These are phyloP conservation scores for Eueremaeus valkanovi DNA, from an alignment of 2,888 invertebrate genomes.

Conservation along the genomic window DNA sequence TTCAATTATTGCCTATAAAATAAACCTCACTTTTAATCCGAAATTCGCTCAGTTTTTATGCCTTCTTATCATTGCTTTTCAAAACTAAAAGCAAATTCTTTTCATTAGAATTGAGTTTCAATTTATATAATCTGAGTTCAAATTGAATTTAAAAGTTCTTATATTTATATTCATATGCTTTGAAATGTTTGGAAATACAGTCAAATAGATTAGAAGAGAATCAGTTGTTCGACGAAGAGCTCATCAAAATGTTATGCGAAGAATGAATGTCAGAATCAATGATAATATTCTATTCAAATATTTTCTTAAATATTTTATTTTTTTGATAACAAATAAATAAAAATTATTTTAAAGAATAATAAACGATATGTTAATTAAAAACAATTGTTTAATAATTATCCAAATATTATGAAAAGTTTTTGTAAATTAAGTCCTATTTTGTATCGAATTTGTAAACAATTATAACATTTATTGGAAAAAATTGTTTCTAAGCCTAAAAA, in stretches of 20 bases:
- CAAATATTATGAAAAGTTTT: neutral
- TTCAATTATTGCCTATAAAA: too few species aligned
- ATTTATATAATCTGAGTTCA: neutral
- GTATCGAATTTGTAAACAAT: neutral
- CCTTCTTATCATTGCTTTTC: too few species aligned
- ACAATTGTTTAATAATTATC: neutral
- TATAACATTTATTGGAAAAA: slow-evolving; percentile 4
- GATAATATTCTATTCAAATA: neutral
- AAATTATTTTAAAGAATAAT: neutral
- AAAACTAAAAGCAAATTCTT: too few species aligned
- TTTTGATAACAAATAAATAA: slow-evolving; percentile 3
- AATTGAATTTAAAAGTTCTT: neutral
- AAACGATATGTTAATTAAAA: neutral
- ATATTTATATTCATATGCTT: too few species aligned
- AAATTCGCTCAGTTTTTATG: too few species aligned
- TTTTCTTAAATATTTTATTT: neutral
- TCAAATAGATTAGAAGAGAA: slow-evolving; percentile 65
- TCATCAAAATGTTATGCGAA: slow-evolving; percentile 73
- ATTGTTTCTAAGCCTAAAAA: slow-evolving; percentile 9
- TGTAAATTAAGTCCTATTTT: slow-evolving; percentile 25
- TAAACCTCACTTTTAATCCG: too few species aligned
- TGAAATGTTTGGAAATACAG: neutral
- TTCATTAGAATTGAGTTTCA: neutral
- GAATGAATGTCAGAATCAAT: slow-evolving; percentile 53
- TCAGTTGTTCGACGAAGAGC: slow-evolving; percentile 67